Evolutionary conservation across 2,797 vertebrate species (phyloP).

Genomic region (Hippopotamyrus pictus): DNA sequence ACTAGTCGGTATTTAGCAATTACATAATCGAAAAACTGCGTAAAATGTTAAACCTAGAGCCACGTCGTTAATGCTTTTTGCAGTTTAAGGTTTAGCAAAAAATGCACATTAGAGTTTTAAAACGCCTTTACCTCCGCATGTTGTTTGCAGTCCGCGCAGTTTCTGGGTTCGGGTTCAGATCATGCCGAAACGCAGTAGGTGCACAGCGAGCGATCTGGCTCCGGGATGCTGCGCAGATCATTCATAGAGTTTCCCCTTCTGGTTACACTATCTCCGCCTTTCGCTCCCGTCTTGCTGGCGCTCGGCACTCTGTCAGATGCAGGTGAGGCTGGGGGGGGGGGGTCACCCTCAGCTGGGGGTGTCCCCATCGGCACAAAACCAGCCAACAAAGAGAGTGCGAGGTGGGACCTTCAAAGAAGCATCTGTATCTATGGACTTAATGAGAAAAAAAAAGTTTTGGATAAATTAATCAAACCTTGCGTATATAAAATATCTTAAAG

Average conservation of each 20-base stretch:
- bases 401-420: background rate
- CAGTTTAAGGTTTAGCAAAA: background rate
- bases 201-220: background rate
- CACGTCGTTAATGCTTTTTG: background rate
- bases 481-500: background rate
- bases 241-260: background rate
- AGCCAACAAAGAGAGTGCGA: background rate
- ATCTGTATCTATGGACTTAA: background rate
- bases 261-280: background rate
- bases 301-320: background rate
- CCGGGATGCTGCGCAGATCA: background rate
- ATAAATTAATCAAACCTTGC: background rate
- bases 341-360: background rate
- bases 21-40: background rate
- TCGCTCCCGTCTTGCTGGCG: background rate
- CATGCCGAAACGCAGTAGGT: background rate
- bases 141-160: background rate
- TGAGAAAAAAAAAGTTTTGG: background rate
- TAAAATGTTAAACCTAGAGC: background rate
- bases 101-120: background rate
- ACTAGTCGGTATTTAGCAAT: background rate
- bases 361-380: background rate
- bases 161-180: background rate
- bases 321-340: background rate
- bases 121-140: background rate